phyloP scores from a whole-genome alignment of 2,113 vertebrate species.

The Etheostoma cragini region DNA sequence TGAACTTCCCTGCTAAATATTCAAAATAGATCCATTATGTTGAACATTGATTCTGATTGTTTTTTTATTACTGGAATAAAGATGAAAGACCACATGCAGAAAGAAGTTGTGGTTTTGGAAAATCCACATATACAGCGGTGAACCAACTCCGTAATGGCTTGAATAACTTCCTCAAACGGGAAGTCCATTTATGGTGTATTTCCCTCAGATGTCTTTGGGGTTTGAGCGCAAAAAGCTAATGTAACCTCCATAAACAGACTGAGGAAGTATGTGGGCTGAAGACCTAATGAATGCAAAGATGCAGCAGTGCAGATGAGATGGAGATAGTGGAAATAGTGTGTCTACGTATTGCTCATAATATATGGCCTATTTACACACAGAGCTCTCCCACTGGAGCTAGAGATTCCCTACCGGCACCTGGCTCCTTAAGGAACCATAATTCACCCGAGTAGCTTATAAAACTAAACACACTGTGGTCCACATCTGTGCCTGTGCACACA shows the following conservation, averaged over 20 bases:
- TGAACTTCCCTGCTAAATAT: background rate
- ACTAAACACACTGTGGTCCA: conserved; percentile 17
- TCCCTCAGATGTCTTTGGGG: background rate
- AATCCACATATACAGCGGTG: background rate
- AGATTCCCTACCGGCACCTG: conserved; percentile 54
- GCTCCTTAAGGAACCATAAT: conserved; percentile 56
- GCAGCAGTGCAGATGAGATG: background rate
- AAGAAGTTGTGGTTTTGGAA: background rate
- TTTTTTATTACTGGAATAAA: background rate
- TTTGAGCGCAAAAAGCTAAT: conserved; percentile 26
- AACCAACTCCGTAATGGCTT: background rate
- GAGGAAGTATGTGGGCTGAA: conserved; percentile 49
- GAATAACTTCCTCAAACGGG: conserved; percentile 4
- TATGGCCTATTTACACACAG: conserved; percentile 63
- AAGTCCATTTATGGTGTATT: conserved; percentile 47
- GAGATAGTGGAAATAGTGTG: conserved; percentile 19
- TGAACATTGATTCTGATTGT: background rate
- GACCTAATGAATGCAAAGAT: conserved; percentile 56
- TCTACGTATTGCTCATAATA: conserved; percentile 52
- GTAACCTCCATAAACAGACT: conserved; percentile 53
- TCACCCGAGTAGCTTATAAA: conserved; percentile 50
- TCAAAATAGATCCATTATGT: background rate
- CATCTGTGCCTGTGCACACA: background rate
- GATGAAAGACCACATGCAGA: background rate
- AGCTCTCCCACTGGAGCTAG: conserved; percentile 52